Evolutionary conservation across 2,888 invertebrate species (phyloP).

Genomic region (Theodoxus fluviatilis): DNA sequence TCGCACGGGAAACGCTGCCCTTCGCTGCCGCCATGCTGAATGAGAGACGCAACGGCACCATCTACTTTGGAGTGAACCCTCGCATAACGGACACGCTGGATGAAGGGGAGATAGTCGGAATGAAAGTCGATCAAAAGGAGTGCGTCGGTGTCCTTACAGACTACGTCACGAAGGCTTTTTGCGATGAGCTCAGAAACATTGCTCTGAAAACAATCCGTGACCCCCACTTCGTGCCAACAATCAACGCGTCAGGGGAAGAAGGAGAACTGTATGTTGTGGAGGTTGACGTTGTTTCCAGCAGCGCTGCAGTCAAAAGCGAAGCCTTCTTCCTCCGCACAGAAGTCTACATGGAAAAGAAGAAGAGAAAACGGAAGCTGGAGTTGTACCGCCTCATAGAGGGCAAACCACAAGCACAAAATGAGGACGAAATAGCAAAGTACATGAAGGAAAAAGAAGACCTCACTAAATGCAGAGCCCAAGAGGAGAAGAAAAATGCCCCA

Average conservation of each 20-base stretch:
- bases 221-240: slow-evolving; percentile 37
- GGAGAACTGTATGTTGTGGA: slow-evolving; percentile 33
- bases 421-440: too few relatives aligned
- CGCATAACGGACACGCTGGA: too few relatives aligned
- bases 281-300: slow-evolving; percentile 37
- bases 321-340: too few relatives aligned
- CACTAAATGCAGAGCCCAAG: slow-evolving; percentile 19
- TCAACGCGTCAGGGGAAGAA: not conserved
- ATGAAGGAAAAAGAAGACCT: too few relatives aligned
- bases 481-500: slow-evolving; percentile 1
- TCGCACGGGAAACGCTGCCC: slow-evolving; percentile 24
- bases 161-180: slow-evolving; percentile 28
- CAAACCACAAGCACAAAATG: too few relatives aligned
- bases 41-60: slow-evolving; percentile 31
- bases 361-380: too few relatives aligned
- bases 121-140: slow-evolving; percentile 26
- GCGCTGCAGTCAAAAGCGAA: slow-evolving; percentile 28
- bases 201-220: slow-evolving; percentile 34
- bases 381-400: slow-evolving; percentile 7
- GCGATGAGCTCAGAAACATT: slow-evolving; percentile 30
- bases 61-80: too few relatives aligned
- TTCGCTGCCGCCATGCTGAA: slow-evolving; percentile 34
- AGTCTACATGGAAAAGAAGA: too few relatives aligned
- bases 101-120: slow-evolving; percentile 38
- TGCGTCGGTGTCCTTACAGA: slow-evolving; percentile 27